Percentiles rank a stretch among this genome's conserved stretches.
Conservation (phyloP, 2,797 vertebrate species). For the Cryptoblepharus egeriae region DNA sequence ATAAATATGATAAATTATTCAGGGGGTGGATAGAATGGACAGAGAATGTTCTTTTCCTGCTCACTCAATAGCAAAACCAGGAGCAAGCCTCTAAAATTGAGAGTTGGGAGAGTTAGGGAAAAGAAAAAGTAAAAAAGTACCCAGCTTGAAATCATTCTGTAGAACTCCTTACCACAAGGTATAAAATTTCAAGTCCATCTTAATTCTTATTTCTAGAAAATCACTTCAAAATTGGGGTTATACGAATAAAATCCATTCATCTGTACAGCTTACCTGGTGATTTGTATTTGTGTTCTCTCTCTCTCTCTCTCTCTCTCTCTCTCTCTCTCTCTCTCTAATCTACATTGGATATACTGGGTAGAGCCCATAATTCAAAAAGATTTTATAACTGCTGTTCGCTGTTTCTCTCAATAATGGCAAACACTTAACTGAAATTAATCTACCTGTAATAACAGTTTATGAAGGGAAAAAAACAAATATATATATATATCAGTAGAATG, state of each 20-base stretch:
- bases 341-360: conserved; percentile 4
- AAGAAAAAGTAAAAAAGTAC: too few species aligned
- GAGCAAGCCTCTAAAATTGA: too few species aligned
- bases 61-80: too few species aligned
- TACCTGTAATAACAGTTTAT: conserved; percentile 42
- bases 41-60: too few species aligned
- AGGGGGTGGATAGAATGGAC: too few species aligned
- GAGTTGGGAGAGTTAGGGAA: too few species aligned
- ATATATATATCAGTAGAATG: conserved; percentile 24
- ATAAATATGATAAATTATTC: too few species aligned
- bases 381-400: conserved; percentile 24
- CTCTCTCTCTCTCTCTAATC: neutral
- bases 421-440: conserved; percentile 52
- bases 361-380: conserved; percentile 41
- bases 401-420: neutral
- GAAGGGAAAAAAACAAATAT: conserved; percentile 8
- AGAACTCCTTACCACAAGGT: too few species aligned
- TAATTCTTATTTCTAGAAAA: neutral
- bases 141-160: too few species aligned
- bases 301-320: neutral
- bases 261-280: conserved; percentile 9
- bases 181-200: neutral
- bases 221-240: neutral
- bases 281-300: conserved; percentile 12
- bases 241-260: neutral